These are phyloP conservation scores for Fundulus diaphanus DNA, from an alignment of 2,797 vertebrate genomes.

Conservation along the genomic window DNA sequence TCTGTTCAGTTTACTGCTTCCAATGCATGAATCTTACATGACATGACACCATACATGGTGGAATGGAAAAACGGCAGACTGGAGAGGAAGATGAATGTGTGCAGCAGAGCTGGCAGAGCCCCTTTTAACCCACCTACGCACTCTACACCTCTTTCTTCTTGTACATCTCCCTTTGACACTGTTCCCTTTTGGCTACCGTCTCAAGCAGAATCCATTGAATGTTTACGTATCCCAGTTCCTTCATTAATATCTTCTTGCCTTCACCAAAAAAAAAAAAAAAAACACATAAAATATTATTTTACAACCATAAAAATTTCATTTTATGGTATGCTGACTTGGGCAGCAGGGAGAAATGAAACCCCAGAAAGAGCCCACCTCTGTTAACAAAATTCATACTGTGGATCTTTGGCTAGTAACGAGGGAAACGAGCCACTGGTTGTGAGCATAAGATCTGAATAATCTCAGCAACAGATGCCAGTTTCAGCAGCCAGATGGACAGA, in stretches of 20 bases:
- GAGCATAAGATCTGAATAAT: conserved; percentile 67
- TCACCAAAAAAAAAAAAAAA: not conserved
- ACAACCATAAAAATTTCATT: not conserved
- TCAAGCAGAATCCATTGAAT: not conserved
- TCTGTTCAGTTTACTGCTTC: not conserved
- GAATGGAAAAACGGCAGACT: too few species aligned
- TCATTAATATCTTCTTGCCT: not conserved
- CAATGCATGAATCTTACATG: not conserved
- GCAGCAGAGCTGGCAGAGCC: not conserved
- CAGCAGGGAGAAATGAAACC: not conserved
- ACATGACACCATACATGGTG: not conserved
- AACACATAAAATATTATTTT: too few species aligned
- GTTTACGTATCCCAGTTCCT: not conserved
- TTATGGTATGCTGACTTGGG: not conserved
- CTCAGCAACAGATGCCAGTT: conserved; percentile 49
- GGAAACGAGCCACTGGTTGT: conserved; percentile 21
- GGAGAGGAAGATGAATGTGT: not conserved
- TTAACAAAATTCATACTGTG: conserved; percentile 9
- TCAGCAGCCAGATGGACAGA: conserved; percentile 69
- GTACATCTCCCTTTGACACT: not conserved
- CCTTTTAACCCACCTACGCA: not conserved
- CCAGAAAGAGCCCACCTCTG: not conserved
- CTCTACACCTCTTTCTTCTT: not conserved
- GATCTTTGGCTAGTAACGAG: conserved; percentile 3
- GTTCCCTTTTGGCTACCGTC: not conserved